These are phyloP conservation scores for Trachurus trachurus DNA, from an alignment of 2,797 vertebrate genomes.

Conservation along the genomic window DNA sequence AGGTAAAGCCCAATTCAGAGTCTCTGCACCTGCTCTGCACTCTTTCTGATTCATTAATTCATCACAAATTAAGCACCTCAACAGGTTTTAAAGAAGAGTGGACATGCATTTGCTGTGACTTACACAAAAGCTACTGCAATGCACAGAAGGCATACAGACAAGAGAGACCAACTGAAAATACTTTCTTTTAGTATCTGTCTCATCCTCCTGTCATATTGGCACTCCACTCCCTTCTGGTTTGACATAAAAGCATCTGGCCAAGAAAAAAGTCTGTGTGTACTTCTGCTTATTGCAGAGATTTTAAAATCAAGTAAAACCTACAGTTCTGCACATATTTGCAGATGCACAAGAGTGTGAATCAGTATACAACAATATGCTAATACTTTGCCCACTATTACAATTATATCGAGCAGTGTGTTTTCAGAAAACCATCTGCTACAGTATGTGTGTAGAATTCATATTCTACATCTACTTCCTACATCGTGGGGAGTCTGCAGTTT, in stretches of 20 bases:
- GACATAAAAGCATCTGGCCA: slow-evolving; percentile 3
- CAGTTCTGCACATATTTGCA: neutral
- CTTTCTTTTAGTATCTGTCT: slow-evolving; percentile 1
- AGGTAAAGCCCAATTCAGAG: slow-evolving; percentile 61
- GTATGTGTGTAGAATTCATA: neutral
- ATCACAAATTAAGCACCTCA: slow-evolving; percentile 38
- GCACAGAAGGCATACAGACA: neutral
- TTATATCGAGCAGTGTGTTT: neutral
- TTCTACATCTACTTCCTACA: neutral
- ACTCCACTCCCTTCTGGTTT: neutral
- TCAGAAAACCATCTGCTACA: neutral
- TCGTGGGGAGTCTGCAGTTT: neutral
- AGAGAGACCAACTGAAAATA: neutral
- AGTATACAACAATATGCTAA: neutral
- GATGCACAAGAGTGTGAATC: neutral
- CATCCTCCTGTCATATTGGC: slow-evolving; percentile 18
- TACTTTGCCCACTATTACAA: neutral
- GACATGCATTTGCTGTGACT: neutral
- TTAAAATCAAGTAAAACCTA: neutral
- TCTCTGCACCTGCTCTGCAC: slow-evolving; percentile 51
- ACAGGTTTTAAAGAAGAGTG: slow-evolving; percentile 27
- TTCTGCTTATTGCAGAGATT: slow-evolving; percentile 1
- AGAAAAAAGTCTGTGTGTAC: neutral
- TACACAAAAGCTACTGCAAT: slow-evolving; percentile 1
- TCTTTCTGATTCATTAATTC: slow-evolving; percentile 49